Conservation (phyloP, 2,888 invertebrate genomes). For the Girardia tigrina region DNA sequence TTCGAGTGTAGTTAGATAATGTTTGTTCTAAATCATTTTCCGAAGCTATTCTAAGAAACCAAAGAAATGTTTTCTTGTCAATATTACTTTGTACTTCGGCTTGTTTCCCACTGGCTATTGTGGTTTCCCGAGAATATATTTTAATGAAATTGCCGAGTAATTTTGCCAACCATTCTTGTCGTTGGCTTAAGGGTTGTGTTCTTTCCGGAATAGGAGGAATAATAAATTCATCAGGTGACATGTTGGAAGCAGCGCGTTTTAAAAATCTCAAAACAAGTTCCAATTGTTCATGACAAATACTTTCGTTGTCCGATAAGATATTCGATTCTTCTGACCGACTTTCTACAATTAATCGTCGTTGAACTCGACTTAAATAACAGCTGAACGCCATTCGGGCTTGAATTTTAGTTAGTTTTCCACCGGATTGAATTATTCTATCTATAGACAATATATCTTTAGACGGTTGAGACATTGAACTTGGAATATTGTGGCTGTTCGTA, state of each 20-base stretch:
- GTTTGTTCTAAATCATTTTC: slow-evolving; percentile 49
- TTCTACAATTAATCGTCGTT: slow-evolving; percentile 43
- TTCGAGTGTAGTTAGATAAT: slow-evolving; percentile 49
- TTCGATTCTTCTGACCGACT: slow-evolving; percentile 32
- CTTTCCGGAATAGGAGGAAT: slow-evolving; percentile 44
- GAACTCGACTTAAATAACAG: slow-evolving; percentile 48
- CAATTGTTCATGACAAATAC: slow-evolving; percentile 44
- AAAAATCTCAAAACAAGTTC: slow-evolving; percentile 49
- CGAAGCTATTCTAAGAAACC: slow-evolving; percentile 35
- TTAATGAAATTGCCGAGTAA: slow-evolving; percentile 49
- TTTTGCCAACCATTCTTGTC: slow-evolving; percentile 48
- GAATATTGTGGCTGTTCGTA: background rate
- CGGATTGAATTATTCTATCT: background rate
- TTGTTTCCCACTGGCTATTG: background rate
- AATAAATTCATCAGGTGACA: slow-evolving; percentile 47
- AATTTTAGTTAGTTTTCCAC: slow-evolving; percentile 42
- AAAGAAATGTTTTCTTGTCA: slow-evolving; percentile 27
- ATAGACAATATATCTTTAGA: background rate
- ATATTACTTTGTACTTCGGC: background rate
- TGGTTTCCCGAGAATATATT: slow-evolving; percentile 46
- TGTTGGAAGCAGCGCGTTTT: slow-evolving; percentile 49
- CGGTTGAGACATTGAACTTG: background rate
- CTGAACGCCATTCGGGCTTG: slow-evolving; percentile 50
- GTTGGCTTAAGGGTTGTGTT: slow-evolving; percentile 44
- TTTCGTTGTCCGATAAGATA: slow-evolving; percentile 37